Base-by-base conservation (phyloP, 2,113 vertebrate genomes). In the Ranitomeya imitator region DNA sequence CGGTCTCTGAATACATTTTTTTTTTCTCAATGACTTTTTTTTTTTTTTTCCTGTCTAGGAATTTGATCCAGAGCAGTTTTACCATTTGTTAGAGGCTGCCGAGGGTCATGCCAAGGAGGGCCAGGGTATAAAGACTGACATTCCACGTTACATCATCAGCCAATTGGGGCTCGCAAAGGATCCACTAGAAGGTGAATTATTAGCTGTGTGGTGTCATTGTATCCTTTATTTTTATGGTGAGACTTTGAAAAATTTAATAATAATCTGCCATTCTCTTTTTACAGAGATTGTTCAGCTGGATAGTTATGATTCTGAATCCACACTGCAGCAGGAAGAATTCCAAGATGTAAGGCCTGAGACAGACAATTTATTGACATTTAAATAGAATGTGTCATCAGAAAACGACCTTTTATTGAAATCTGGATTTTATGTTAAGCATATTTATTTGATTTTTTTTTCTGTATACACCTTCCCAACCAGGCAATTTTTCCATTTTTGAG, bases 1-100 rank as follows among this genome's bases (percentile, higher is more conserved):
- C 55, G 8, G 55, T 57, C 9, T 57, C 55, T 57, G 55, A 57
- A 57, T 9, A 13, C 55, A 13, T 9, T 12, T 7, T 63, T 7
- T 31, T 54, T n/a, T 61, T 18, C 5, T 86, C 31, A 57, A 0
- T 52, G 5, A 18, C 12, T 8, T 63, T 7, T 37, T n/a, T 10
- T 55, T 37, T 88, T 31, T 54, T 55, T 37, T 88, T 31, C 45
- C 1, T 45, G 73, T 11, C 6, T 91, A 99, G 98, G 98, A 99
- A 86, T 99, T 99, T 74, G 97, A 99, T 90, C 98, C 98, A 0
- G 98, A 99, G 82, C 98, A 98, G 90, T 99, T 99, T 85, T 99
- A 99, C 90, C 98, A 99, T 81, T 92, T 99, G 55, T 94, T 99
- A 63, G 98, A 99, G 92, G 98, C 97, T 0, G 98, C 97, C 0